Base-by-base conservation (phyloP, 2,888 invertebrate species). In the Heliconius charithonia region DNA sequence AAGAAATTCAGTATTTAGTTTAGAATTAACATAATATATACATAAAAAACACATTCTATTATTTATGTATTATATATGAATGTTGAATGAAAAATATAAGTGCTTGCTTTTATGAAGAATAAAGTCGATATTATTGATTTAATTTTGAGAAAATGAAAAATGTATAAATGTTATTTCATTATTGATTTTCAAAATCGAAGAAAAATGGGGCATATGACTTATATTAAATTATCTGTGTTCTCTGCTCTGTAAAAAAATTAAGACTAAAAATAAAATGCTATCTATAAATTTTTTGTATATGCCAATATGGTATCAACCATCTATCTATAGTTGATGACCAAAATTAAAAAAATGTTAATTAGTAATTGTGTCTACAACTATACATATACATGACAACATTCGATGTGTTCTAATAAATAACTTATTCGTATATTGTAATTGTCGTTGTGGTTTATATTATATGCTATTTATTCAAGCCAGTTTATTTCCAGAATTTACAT, bases 1-100 rank as follows among this genome's bases (percentile, higher is more conserved):
- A 70, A 72, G 77, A 77, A 45, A 78, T 59, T 75, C 81, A 81
- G 82, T 82, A 81, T 81, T 81, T 81, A 76, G 78, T 79, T 74
- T 70, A 81, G 77, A 29, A 25, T 3, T 63, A 63, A 16, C 13
- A 77, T 79, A 51, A 70, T 19, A 29, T 51, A 29, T 45, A 70
- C 16, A 70, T n/a, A 72, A 63, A 25, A 63, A 16, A 72, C n/a
- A 72, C 59, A 56, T 37, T 59, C 32, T n/a, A 59, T 72, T 56
- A 37, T 72, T 59, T 56, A 72, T 72, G 72, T 59, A 16, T 56
- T 45, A 45, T 37, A 19, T 32, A 29, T 56, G 45, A 41, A 25
- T 70, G 56, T 71, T 56, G 56, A 22, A 56, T 19, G 7, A 16
- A 59, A 32, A 12, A 59, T 72, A 25, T 25, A 56, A n/a, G 25